Evolutionary conservation across 1,140 invertebrate species (phyloP).

Genomic region (Lerema accius): DNA sequence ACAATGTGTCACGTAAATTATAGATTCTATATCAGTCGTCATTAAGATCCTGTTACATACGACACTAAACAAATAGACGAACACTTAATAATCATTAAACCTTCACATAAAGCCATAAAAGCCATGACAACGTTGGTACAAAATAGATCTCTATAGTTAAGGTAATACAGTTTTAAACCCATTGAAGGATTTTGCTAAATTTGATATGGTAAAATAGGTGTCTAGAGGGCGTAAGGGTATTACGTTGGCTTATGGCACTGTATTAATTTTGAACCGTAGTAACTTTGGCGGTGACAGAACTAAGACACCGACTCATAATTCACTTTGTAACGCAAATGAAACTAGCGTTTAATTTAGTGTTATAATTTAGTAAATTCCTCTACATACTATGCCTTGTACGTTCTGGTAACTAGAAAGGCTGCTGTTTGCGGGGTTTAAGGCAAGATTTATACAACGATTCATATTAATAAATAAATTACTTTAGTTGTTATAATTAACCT

Average conservation of each 20-base stretch:
- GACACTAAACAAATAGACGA: constrained; percentile 78
- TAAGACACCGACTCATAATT: constrained; percentile 81
- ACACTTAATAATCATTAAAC: constrained; percentile 76
- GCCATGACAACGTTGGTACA: constrained; percentile 4
- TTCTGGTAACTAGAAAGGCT: constrained; percentile 38
- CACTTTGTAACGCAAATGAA: constrained; percentile 81
- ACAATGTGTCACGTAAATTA: constrained; percentile 51
- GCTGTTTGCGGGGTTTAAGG: constrained; percentile 45
- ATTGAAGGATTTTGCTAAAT: constrained; percentile 51
- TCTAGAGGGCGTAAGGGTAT: constrained; percentile 73
- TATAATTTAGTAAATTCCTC: constrained; percentile 81
- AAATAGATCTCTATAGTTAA: constrained; percentile 38
- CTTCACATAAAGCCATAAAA: constrained; percentile 49
- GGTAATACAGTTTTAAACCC: constrained; percentile 41
- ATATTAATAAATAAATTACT: too few relatives aligned
- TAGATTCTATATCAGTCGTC: constrained; percentile 64
- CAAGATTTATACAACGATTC: constrained; percentile 51
- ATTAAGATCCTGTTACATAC: constrained; percentile 76
- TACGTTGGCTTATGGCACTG: constrained; percentile 79
- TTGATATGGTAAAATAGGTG: constrained; percentile 75
- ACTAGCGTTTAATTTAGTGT: constrained; percentile 80
- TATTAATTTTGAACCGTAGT: constrained; percentile 83
- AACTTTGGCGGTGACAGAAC: constrained; percentile 81
- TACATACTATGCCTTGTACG: constrained; percentile 52
- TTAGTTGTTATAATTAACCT: too few relatives aligned